Evolutionary conservation across 2,113 vertebrate species (phyloP).

Genomic region (Eretmochelys imbricata): DNA sequence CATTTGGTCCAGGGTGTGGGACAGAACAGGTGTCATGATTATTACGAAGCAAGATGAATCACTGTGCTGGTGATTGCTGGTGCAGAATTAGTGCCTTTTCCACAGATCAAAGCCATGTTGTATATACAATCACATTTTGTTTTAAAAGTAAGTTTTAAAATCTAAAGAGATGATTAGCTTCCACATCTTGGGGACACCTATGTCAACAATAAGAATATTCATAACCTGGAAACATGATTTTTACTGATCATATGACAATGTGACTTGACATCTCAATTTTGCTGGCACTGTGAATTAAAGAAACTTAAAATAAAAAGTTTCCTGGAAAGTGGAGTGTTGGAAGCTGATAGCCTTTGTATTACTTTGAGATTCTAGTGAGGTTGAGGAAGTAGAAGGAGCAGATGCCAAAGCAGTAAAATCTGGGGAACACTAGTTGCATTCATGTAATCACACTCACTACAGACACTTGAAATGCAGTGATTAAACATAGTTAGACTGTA

Average conservation of each 20-base stretch:
- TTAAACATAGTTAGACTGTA: constrained; percentile 67
- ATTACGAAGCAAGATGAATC: background rate
- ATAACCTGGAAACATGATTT: background rate
- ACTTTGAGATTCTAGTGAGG: background rate
- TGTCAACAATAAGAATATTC: background rate
- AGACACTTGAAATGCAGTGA: constrained; percentile 63
- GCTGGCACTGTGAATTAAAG: background rate
- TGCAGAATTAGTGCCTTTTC: background rate
- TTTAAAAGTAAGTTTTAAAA: background rate
- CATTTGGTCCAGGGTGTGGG: background rate
- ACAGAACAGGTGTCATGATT: background rate
- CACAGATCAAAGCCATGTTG: background rate
- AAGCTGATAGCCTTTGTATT: constrained; percentile 57
- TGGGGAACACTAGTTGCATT: constrained; percentile 63
- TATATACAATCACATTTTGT: background rate
- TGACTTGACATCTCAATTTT: background rate
- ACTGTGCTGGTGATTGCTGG: background rate
- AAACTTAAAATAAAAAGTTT: constrained; percentile 31
- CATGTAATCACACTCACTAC: constrained; percentile 48
- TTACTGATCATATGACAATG: constrained; percentile 11
- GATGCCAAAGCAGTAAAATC: constrained; percentile 44
- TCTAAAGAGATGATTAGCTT: background rate
- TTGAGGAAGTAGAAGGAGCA: constrained; percentile 34
- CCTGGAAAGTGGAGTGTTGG: constrained; percentile 34
- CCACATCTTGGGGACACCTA: background rate